Conservation (phyloP, 37 sponge, comb jelly and placozoan species). For the Spongia lamella region DNA sequence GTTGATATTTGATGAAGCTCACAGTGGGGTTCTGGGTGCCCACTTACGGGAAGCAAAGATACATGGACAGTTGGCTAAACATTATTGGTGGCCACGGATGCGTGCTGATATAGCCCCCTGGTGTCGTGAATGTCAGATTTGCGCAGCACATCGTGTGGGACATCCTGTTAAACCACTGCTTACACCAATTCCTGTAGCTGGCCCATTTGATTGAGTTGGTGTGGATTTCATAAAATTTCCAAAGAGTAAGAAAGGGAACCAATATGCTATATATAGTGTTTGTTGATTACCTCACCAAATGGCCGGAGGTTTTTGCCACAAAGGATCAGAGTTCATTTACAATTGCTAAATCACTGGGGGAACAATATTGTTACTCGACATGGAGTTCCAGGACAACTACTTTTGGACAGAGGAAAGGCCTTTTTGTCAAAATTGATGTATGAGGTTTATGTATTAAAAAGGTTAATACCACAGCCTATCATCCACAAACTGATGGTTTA, state of each 20-base stretch:
- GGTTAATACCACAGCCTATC: too few relatives aligned
- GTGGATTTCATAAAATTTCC: conserved; percentile 3
- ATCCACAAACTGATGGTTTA: too few relatives aligned
- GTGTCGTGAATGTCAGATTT: too few relatives aligned
- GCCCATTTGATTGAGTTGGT: conserved; percentile 1
- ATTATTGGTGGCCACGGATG: conserved; percentile 7
- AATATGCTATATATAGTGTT: too few relatives aligned
- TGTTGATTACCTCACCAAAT: conserved; percentile 1
- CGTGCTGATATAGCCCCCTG: not conserved
- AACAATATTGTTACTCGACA: not conserved
- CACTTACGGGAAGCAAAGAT: not conserved
- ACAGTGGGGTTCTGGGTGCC: not conserved
- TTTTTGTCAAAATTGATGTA: too few relatives aligned
- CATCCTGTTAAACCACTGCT: not conserved
- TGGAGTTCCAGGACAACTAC: too few relatives aligned
- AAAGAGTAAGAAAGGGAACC: not conserved
- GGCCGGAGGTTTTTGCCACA: not conserved
- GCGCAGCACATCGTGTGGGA: not conserved
- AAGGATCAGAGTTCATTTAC: not conserved
- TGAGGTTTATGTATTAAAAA: too few relatives aligned
- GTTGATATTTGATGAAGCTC: too few relatives aligned
- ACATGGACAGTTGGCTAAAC: not conserved
- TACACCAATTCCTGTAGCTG: conserved; percentile 4
- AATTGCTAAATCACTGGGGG: not conserved
- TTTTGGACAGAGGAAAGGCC: too few relatives aligned